Evolutionary conservation across 2,797 vertebrate genomes (phyloP), one percentile per base, ranked within the genome.

Genomic region (Sebastes taczanowskii): DNA sequence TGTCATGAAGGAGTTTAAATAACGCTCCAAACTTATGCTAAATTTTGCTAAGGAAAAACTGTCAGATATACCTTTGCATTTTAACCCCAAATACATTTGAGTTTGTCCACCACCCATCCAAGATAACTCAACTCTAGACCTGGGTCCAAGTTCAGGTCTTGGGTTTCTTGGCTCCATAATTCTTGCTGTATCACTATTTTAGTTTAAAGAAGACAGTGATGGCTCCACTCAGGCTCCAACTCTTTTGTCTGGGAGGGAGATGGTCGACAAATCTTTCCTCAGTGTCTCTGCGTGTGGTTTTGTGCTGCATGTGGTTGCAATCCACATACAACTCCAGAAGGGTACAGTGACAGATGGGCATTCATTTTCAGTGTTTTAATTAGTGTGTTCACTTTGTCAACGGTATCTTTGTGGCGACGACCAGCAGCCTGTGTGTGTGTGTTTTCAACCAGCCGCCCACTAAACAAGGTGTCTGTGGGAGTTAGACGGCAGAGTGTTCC

Each of bases 401-500:
- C 55, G 59, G 67, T 77, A 80, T 90, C 85, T 82, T 81, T 88
- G 88, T 76, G 80, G 86, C 14, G 6, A 56, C 64, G 30, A 86
- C 85, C 71, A 61, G 77, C 86, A 88, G 89, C 71, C 58, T 56
- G 88, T 59, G 66, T 42, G 34, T 59, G 77, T 79, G 65, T 89
- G 63, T 89, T 87, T 88, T 87, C 65, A 86, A 90, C 80, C 82
- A 86, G 80, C 85, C 84, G 68, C 92, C 92, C 89, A 91, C 93
- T 86, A 71, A 91, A 91, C 90, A 92, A 94, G 91, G 91, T 89
- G 89, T 91, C 85, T 82, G 90, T 89, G 89, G 89, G 93, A 90
- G 89, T 89, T 84, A 81, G 88, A 90, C 61, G 66, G 90, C 88
- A 82, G 85, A 90, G 91, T 88, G 93, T 92, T 91, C 90, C 91